Conservation (phyloP, 2,113 vertebrate genomes). For the Vulpes ferrilata region DNA sequence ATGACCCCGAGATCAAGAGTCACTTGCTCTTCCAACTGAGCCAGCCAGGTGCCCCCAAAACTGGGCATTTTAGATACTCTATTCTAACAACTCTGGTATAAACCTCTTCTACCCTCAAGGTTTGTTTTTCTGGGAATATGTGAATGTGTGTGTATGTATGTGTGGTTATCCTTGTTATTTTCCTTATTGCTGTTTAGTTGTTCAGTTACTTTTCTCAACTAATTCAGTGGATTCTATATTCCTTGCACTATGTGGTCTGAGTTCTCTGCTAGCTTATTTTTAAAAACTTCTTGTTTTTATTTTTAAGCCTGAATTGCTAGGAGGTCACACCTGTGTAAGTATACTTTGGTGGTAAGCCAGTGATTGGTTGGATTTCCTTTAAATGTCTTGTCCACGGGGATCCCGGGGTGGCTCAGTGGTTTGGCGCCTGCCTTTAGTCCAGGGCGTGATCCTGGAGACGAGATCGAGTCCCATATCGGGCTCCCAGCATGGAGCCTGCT, state of each 20-base stretch:
- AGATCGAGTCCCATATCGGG: no score
- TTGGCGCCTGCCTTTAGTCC: no score
- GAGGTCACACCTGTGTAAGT: slow-evolving; percentile 11
- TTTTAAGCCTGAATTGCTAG: slow-evolving; percentile 34
- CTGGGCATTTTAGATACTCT: neutral
- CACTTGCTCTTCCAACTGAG: neutral
- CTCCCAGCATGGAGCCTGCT: no score
- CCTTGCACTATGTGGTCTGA: neutral
- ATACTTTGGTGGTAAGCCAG: slow-evolving; percentile 13
- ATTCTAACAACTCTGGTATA: slow-evolving; percentile 17
- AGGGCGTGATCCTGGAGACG: no score
- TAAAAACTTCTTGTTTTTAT: neutral
- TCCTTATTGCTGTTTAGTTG: slow-evolving; percentile 33
- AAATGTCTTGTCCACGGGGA: neutral
- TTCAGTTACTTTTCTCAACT: neutral
- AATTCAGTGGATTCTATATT: slow-evolving; percentile 39
- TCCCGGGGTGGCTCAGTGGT: no score
- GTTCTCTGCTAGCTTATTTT: slow-evolving; percentile 19
- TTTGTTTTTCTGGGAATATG: neutral
- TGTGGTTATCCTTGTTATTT: neutral
- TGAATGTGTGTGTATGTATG: neutral
- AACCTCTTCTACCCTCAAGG: neutral
- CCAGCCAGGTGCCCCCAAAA: neutral
- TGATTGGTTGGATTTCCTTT: slow-evolving; percentile 10
- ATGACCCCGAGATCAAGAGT: neutral